phyloP scores from a whole-genome alignment of 2,797 vertebrate species.

The Triplophysa bombifrons region DNA sequence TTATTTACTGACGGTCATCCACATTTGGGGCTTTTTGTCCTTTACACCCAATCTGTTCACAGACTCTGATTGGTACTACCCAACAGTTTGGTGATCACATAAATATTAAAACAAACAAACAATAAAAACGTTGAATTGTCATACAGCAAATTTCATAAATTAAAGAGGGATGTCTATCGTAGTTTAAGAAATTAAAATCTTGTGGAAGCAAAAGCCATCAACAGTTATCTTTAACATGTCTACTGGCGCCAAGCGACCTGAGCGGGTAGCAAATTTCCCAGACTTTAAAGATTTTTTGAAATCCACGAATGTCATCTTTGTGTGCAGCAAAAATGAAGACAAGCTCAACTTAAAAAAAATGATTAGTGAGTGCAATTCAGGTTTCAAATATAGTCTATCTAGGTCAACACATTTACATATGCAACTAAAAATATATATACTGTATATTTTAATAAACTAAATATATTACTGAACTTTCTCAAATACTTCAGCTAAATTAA shows the following conservation, averaged over 20 bases:
- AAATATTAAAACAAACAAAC: neutral
- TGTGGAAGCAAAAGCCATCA: neutral
- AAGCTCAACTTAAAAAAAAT: no score
- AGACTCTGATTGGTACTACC: neutral
- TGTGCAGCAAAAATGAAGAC: neutral
- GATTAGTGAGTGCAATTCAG: no score
- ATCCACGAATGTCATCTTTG: neutral
- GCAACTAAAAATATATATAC: no score
- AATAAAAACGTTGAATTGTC: no score
- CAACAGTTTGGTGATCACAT: neutral
- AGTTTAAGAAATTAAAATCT: neutral
- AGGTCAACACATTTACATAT: neutral
- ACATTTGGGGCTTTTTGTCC: constrained; percentile 14
- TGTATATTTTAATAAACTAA: no score
- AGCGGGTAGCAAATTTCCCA: neutral
- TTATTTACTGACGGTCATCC: constrained; percentile 43
- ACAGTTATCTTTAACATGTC: neutral
- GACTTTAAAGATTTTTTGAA: neutral
- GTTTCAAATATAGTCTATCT: neutral
- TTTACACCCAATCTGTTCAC: neutral
- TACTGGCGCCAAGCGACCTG: neutral
- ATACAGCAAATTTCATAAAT: neutral
- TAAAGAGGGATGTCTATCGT: neutral
- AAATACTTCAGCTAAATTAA: no score
- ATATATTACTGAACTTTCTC: no score